A percentile compares a stretch with the other conserved stretches of the same genome.
Conservation (phyloP, 2,888 invertebrate genomes). For the Drosophila suboccidentalis region DNA sequence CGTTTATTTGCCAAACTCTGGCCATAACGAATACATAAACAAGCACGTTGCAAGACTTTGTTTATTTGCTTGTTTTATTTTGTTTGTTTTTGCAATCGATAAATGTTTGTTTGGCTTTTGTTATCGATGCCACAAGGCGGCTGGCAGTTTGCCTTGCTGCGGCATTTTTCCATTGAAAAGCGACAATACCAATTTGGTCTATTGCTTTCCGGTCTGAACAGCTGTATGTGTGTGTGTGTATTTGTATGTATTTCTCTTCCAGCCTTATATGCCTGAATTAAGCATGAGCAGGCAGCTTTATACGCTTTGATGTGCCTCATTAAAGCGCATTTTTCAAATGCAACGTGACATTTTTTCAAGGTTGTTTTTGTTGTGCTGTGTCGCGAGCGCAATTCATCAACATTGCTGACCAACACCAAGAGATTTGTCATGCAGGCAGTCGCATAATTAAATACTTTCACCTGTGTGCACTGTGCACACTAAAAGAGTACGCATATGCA, state of each 20-base stretch:
- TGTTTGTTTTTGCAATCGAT: constrained; percentile 29
- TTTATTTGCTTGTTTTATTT: constrained; percentile 25
- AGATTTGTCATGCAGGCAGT: constrained; percentile 73
- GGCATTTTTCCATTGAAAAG: constrained; percentile 69
- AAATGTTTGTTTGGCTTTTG: constrained; percentile 38
- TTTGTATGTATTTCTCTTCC: constrained; percentile 11
- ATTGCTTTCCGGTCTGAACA: constrained; percentile 68
- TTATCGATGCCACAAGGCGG: constrained; percentile 49
- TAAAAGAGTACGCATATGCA: constrained; percentile 23
- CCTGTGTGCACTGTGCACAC: constrained; percentile 44
- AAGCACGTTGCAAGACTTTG: constrained; percentile 16
- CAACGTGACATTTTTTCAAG: constrained; percentile 65
- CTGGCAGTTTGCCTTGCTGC: constrained; percentile 42
- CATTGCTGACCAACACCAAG: constrained; percentile 61
- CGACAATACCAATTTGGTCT: constrained; percentile 66
- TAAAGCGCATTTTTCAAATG: constrained; percentile 61
- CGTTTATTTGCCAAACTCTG: constrained; percentile 50
- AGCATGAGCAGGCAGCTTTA: constrained; percentile 12
- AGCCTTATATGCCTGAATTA: constrained; percentile 49
- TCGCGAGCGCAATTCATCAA: constrained; percentile 69
- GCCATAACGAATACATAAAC: constrained; percentile 47
- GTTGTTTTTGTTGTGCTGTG: constrained; percentile 42
- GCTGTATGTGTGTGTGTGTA: constrained; percentile 9
- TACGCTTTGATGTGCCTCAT: constrained; percentile 50
- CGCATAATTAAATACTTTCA: constrained; percentile 80